Evolutionary conservation across 2,888 invertebrate genomes (phyloP).

Genomic region (Herminia tarsipennalis): DNA sequence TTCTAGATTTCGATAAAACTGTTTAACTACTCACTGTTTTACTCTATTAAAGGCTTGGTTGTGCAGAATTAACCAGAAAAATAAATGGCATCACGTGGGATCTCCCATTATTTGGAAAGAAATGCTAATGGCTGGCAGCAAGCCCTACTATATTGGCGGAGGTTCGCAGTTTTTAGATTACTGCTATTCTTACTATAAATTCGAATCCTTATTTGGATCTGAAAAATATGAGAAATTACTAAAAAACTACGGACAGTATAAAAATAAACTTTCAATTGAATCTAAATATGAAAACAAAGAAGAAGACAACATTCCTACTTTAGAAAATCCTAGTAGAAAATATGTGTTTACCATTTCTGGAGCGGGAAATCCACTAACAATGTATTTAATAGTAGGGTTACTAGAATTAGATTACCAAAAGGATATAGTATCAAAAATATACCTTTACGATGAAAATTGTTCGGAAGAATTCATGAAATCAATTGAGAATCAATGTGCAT

Average conservation of each 20-base stretch:
- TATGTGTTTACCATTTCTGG: conserved; percentile 69
- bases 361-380: conserved; percentile 60
- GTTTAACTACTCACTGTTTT: background rate
- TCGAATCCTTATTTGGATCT: conserved; percentile 63
- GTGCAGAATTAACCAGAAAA: conserved; percentile 72
- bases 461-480: conserved; percentile 57
- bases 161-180: conserved; percentile 87
- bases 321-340: conserved; percentile 32
- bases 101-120: conserved; percentile 88
- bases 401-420: conserved; percentile 53
- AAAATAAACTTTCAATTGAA: conserved; percentile 51
- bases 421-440: conserved; percentile 64
- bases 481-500: conserved; percentile 69
- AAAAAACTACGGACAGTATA: conserved; percentile 58
- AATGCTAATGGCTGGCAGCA: conserved; percentile 81
- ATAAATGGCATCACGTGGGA: conserved; percentile 83
- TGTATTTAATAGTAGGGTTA: conserved; percentile 68
- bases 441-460: conserved; percentile 61
- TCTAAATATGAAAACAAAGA: conserved; percentile 9
- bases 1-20: no score
- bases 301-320: conserved; percentile 11
- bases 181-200: conserved; percentile 85
- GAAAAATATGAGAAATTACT: conserved; percentile 61
- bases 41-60: conserved; percentile 75
- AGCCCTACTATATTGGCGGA: conserved; percentile 85